phyloP scores from a whole-genome alignment of 2,113 vertebrate genomes.

The Antigone vipio region DNA sequence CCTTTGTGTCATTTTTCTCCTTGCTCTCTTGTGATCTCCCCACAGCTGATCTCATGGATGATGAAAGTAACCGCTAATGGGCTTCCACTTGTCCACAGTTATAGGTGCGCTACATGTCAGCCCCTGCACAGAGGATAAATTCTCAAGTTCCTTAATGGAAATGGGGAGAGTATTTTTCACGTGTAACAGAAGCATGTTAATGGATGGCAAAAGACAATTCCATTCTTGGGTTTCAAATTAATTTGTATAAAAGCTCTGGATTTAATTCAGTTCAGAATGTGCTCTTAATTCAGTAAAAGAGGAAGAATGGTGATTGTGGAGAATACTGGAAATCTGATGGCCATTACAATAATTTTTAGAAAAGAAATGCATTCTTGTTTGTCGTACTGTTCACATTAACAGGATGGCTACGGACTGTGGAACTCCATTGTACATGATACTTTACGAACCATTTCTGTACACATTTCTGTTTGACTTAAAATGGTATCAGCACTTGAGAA shows the following conservation, averaged over 20 bases:
- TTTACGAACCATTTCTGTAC: not conserved
- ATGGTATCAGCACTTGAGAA: not conserved
- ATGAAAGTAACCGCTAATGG: constrained; percentile 44
- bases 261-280: constrained; percentile 35
- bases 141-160: constrained; percentile 27
- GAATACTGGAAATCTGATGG: not conserved
- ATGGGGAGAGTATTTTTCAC: not conserved
- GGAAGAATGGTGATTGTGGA: not conserved
- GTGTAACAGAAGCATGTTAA: constrained; percentile 1
- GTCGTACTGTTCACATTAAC: not conserved
- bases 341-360: not conserved
- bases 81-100: not conserved
- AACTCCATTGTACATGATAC: not conserved
- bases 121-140: not conserved
- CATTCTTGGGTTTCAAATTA: constrained; percentile 24
- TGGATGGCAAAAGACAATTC: not conserved
- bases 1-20: constrained; percentile 21
- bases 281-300: constrained; percentile 1
- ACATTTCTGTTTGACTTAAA: not conserved
- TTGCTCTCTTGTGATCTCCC: constrained; percentile 19
- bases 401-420: not conserved
- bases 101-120: not conserved
- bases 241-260: not conserved
- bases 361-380: constrained; percentile 14
- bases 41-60: constrained; percentile 7